These are phyloP conservation scores for Uromys caudimaculatus DNA, from an alignment of 2,797 vertebrate genomes.

Conservation along the genomic window DNA sequence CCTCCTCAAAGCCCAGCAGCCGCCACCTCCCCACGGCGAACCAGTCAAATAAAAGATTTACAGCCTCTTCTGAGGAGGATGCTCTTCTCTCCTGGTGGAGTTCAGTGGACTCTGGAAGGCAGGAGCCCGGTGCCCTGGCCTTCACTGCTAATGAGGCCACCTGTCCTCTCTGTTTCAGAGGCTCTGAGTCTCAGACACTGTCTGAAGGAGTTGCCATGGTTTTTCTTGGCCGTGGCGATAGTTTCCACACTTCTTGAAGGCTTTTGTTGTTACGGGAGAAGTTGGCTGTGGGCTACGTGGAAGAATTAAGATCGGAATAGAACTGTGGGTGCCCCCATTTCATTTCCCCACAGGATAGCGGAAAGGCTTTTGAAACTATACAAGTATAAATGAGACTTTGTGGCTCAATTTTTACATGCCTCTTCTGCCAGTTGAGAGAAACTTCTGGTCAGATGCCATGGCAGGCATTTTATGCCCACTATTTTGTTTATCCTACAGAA, in stretches of 20 bases:
- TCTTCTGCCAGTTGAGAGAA: conserved; percentile 7
- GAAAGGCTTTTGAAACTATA: neutral
- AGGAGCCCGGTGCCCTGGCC: neutral
- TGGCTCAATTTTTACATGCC: neutral
- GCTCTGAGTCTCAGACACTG: neutral
- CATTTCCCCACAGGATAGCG: neutral
- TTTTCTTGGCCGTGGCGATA: conserved; percentile 14
- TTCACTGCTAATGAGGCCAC: neutral
- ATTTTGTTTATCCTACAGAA: conserved; percentile 25
- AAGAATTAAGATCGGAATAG: neutral
- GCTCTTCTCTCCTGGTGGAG: conserved; percentile 20
- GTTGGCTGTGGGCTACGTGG: neutral
- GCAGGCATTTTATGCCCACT: neutral
- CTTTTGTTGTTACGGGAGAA: neutral
- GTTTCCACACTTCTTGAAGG: conserved; percentile 41
- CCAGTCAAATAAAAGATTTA: conserved; percentile 45
- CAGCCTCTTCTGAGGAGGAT: conserved; percentile 22
- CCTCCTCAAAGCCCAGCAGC: conserved; percentile 9
- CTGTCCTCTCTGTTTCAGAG: conserved; percentile 42
- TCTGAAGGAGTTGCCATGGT: neutral
- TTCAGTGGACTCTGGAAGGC: neutral
- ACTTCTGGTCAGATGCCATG: neutral
- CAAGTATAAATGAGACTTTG: neutral
- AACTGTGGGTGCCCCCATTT: neutral
- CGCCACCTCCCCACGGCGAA: neutral